phyloP scores from a whole-genome alignment of 2,888 invertebrate genomes.

The Erebia epiphron region DNA sequence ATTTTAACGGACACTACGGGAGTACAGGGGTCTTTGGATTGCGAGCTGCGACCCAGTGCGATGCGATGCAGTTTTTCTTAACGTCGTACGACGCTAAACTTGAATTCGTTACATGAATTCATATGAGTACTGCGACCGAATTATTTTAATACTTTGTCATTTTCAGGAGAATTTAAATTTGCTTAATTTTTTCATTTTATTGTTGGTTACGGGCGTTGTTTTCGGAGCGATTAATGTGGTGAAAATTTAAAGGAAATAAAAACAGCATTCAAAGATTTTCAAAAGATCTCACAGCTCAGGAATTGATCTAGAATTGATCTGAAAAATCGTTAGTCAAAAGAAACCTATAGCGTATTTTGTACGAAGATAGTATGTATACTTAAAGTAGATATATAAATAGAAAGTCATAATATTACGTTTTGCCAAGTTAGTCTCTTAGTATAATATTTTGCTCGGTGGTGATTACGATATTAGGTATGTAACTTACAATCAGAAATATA shows the following conservation, averaged over 20 bases:
- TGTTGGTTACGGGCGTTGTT: not conserved
- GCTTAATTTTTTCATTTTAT: not conserved
- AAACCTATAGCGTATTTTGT: too few species aligned
- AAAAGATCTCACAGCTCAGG: too few species aligned
- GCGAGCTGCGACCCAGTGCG: conserved; percentile 36
- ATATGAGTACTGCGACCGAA: conserved; percentile 47
- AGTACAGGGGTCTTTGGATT: conserved; percentile 30
- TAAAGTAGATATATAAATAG: too few species aligned
- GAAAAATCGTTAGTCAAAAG: too few species aligned
- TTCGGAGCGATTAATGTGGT: not conserved
- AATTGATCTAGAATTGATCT: too few species aligned
- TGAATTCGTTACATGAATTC: conserved; percentile 74
- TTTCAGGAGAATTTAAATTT: not conserved
- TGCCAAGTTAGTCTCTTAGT: too few species aligned
- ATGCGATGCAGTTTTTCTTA: conserved; percentile 48
- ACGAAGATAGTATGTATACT: too few species aligned
- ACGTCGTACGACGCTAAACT: conserved; percentile 69
- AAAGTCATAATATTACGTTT: too few species aligned
- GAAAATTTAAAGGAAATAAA: not conserved
- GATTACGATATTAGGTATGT: too few species aligned
- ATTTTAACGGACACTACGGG: conserved; percentile 22
- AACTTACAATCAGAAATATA: too few species aligned
- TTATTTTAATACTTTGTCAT: conserved; percentile 24
- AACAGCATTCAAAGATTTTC: too few species aligned
- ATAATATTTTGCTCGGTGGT: too few species aligned